Evolutionary conservation across 2,797 vertebrate genomes (phyloP).

Genomic region (Meriones psammophilus): DNA sequence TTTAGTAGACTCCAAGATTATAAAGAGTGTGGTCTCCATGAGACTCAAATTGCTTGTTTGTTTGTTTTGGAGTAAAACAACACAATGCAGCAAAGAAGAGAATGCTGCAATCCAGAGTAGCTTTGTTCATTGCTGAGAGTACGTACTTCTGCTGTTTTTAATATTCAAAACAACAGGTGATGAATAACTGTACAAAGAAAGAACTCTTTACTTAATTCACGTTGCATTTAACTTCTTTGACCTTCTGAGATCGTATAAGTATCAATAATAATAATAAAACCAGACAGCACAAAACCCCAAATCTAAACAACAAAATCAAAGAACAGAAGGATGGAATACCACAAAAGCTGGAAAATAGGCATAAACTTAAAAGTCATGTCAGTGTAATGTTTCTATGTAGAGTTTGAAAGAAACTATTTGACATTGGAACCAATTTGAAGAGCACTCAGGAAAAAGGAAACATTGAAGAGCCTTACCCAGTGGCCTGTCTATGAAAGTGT

Average conservation of each 20-base stretch:
- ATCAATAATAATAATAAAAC: not conserved
- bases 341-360: not conserved
- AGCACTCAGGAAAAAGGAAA: slow-evolving; percentile 24
- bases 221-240: not conserved
- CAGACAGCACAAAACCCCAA: not conserved
- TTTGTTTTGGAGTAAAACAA: slow-evolving; percentile 75
- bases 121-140: slow-evolving; percentile 50
- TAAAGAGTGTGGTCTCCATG: slow-evolving; percentile 35
- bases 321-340: not conserved
- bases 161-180: not conserved
- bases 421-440: not conserved
- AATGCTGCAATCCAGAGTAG: slow-evolving; percentile 10
- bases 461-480: not conserved
- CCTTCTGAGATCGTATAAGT: not conserved
- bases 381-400: not conserved
- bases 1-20: slow-evolving; percentile 63
- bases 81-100: not conserved
- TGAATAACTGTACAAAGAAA: not conserved
- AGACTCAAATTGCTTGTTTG: slow-evolving; percentile 56
- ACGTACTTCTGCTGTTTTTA: slow-evolving; percentile 13
- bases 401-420: not conserved
- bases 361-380: not conserved
- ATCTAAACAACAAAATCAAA: not conserved
- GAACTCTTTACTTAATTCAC: not conserved
- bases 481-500: not conserved